A percentile compares a stretch with the other conserved stretches of the same genome.
Evolutionary conservation across 37 sponge, comb jelly and placozoan species (phyloP).

Genomic region (Bolinopsis microptera): DNA sequence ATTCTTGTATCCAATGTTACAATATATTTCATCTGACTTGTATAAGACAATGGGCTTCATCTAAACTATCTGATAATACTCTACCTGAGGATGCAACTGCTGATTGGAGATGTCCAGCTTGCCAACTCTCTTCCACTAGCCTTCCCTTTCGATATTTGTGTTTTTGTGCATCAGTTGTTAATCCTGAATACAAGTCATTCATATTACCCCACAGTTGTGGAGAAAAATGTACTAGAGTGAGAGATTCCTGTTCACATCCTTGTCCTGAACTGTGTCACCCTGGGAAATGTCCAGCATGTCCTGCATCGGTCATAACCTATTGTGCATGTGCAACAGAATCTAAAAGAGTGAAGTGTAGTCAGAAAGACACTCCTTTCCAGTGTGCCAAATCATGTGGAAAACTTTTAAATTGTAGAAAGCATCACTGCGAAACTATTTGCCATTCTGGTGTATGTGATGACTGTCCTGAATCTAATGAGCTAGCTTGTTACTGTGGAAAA

Average conservation of each 20-base stretch:
- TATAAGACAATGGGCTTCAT: conserved; percentile 48
- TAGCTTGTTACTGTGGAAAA: conserved; percentile 43
- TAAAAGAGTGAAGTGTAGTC: background rate
- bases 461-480: background rate
- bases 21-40: conserved; percentile 45
- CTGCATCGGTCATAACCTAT: background rate
- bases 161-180: conserved; percentile 38
- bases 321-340: conserved; percentile 42
- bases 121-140: conserved; percentile 14
- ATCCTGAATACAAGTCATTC: conserved; percentile 14
- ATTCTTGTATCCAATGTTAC: conserved; percentile 48
- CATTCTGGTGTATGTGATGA: conserved; percentile 17
- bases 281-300: conserved; percentile 32
- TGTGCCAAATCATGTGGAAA: conserved; percentile 1
- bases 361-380: background rate
- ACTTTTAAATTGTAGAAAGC: conserved; percentile 3
- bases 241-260: background rate
- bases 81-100: background rate
- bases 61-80: conserved; percentile 4
- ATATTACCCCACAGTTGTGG: conserved; percentile 50
- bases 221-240: conserved; percentile 44
- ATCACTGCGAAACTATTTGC: background rate
- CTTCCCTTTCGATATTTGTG: conserved; percentile 5
- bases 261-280: conserved; percentile 56
- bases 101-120: conserved; percentile 48